phyloP scores from a whole-genome alignment of 2,113 vertebrate genomes.

The mouse (Mus musculus) region GRCm39 chr1:79910501-79911000 shows the following conservation, averaged over 20 bases:
- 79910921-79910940: conserved; percentile 38
- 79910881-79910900: conserved; percentile 71
- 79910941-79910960: conserved; percentile 72
- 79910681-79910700: conserved; percentile 44
- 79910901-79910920: conserved; percentile 26
- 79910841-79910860: conserved; percentile 74
- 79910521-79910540: neutral
- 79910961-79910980: conserved; percentile 60
- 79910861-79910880: neutral
- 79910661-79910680: conserved; percentile 5
- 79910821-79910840: conserved; percentile 50
- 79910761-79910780: conserved; percentile 56
- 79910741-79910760: conserved; percentile 44
- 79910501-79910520: neutral
- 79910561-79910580: neutral
- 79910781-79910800: conserved; percentile 61
- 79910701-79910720: conserved; percentile 57
- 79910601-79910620: neutral
- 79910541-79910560: neutral
- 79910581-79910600: neutral
- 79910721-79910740: conserved; percentile 42
- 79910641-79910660: neutral
- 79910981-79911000: conserved; percentile 70
- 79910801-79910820: conserved; percentile 37
- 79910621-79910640: neutral